Evolutionary conservation across 2,888 invertebrate genomes (phyloP).

Genomic region (Erebia epiphron): DNA sequence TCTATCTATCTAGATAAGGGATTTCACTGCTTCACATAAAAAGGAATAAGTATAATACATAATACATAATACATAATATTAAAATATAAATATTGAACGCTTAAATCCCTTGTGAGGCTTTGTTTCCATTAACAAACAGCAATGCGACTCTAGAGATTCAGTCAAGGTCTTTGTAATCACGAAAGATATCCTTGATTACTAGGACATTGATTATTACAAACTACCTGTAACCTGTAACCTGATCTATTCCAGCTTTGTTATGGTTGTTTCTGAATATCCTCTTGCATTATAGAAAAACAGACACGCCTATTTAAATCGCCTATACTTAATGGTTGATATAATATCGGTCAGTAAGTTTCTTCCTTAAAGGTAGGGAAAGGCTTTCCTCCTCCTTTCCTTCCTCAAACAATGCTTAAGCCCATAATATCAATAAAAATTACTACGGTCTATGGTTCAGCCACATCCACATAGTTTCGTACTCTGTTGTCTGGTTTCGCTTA

Average conservation of each 20-base stretch:
- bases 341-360: too few relatives aligned
- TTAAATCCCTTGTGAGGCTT: slow-evolving; percentile 1
- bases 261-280: too few relatives aligned
- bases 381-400: too few relatives aligned
- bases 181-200: background rate
- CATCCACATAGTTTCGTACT: slow-evolving; percentile 6
- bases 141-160: slow-evolving; percentile 24
- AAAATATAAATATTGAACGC: background rate
- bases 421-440: too few relatives aligned
- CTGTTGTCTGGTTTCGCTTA: slow-evolving; percentile 28
- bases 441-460: slow-evolving; percentile 12
- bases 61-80: background rate
- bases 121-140: slow-evolving; percentile 18
- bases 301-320: too few relatives aligned
- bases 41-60: background rate
- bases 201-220: background rate
- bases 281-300: too few relatives aligned
- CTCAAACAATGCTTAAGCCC: too few relatives aligned
- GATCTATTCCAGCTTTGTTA: too few relatives aligned
- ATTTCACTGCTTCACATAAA: background rate
- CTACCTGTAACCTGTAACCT: too few relatives aligned
- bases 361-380: too few relatives aligned
- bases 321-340: too few relatives aligned
- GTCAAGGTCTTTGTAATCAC: slow-evolving; percentile 8
- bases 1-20: background rate